Evolutionary conservation across 2,113 vertebrate species (phyloP), one percentile per base, ranked within the genome.

Genomic region (Martes martes): DNA sequence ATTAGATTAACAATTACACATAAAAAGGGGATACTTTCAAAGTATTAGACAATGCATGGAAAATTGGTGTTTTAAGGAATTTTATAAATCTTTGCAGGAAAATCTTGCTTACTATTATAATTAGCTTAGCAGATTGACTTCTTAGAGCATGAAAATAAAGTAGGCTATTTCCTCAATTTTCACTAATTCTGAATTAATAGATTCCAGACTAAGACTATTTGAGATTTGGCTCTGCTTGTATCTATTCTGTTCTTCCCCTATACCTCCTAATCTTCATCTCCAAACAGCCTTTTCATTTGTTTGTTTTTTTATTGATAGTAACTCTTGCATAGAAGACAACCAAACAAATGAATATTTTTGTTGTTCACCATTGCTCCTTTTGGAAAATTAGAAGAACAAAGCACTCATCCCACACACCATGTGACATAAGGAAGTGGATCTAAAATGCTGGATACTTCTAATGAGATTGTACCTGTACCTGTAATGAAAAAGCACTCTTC

Each of bases 391-490:
- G 9, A 23, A 89, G 52, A 94, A 94, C 28, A 93, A 92, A 85
- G 6, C 71, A 73, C 28, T 89, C 45, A 93, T 92, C 47, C 24
- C 79, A 45, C 55, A 78, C 9, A 39, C 10, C 78, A 76, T 63
- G 26, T 71, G 9, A 82, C 55, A 85, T 90, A 79, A 81, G 50
- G 92, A 96, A 95, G 11, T 91, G 28, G 11, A 11, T 76, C 61
- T 97, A 95, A 92, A 95, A 92, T 88, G 31, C 28, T 78, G 50
- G 26, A 93, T 23, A 6, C 14, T 89, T 95, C 65, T 96, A 97
- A 92, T 82, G 63, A 95, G 67, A 94, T 93, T 63, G 45, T 93
- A 95, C 89, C 76, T 97, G 45, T 94, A 93, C 97, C 84, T 89
- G 36, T 88, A 52, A 93, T 91, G 71, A 95, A 96, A 97, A 52